Conservation (phyloP, 2,113 vertebrate species). For the Cyphomyrus discorhynchus region DNA sequence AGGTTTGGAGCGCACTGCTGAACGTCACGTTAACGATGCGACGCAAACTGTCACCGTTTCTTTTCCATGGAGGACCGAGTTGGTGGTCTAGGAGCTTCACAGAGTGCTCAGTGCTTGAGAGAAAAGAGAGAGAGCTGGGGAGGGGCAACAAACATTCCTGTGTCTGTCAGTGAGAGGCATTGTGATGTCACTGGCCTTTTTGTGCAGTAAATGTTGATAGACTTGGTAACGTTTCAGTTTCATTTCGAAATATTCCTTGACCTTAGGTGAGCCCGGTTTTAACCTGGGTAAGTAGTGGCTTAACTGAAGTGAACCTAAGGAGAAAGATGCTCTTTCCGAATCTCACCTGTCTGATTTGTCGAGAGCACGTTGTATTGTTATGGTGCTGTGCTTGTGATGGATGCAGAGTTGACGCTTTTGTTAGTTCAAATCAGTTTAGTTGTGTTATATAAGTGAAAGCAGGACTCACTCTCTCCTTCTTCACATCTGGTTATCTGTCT, state of each 20-base stretch:
- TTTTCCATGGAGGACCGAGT: neutral
- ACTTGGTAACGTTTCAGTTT: neutral
- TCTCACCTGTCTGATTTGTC: neutral
- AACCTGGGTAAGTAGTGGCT: neutral
- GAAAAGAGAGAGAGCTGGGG: neutral
- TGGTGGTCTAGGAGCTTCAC: neutral
- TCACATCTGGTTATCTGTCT: neutral
- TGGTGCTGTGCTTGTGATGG: neutral
- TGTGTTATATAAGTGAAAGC: neutral
- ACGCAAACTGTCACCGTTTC: neutral
- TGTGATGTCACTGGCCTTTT: neutral
- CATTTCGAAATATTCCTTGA: neutral
- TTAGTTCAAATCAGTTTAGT: neutral
- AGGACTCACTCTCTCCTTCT: neutral
- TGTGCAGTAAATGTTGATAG: neutral
- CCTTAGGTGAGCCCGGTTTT: neutral
- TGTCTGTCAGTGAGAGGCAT: conserved; percentile 5
- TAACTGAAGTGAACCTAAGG: neutral
- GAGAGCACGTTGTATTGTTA: neutral
- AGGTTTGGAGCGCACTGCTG: conserved; percentile 5
- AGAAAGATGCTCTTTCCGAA: neutral
- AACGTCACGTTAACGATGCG: neutral
- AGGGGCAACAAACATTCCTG: conserved; percentile 12
- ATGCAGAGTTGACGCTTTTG: neutral
- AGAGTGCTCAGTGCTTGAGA: neutral